A percentile compares a stretch with the other conserved stretches of the same genome.
Conservation (phyloP, 2,113 vertebrate species). For the Spilogale gracilis region DNA sequence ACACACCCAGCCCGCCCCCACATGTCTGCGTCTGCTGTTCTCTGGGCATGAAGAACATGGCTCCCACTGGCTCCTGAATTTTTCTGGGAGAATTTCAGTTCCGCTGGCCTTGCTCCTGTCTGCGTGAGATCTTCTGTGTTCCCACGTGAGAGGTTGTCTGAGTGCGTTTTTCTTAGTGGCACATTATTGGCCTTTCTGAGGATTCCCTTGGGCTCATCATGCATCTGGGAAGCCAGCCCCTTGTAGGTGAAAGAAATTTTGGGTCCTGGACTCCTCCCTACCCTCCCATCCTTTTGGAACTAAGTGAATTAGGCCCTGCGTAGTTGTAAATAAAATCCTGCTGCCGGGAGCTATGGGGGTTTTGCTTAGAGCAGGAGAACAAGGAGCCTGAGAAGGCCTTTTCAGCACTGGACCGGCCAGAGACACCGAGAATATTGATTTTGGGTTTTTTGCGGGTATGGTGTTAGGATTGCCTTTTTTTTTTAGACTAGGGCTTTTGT, state of each 20-base stretch:
- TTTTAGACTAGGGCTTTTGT: background rate
- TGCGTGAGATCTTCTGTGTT: background rate
- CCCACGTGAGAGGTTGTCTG: background rate
- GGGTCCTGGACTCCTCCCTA: background rate
- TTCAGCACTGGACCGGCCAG: background rate
- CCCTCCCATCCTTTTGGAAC: background rate
- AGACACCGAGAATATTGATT: background rate
- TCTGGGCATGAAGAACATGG: background rate
- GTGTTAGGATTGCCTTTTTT: background rate
- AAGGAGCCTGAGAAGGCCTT: background rate
- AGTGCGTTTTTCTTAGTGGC: background rate
- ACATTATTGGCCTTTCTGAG: background rate
- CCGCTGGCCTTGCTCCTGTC: background rate
- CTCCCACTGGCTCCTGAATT: background rate
- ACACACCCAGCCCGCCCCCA: background rate
- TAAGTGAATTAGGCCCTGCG: slow-evolving; percentile 29
- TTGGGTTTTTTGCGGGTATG: background rate
- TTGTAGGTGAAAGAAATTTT: background rate
- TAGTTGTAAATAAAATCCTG: background rate
- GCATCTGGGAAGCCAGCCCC: background rate
- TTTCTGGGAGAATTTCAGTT: background rate
- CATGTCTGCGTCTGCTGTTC: background rate
- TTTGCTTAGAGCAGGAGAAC: background rate
- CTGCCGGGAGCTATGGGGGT: background rate
- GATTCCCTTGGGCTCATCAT: background rate